phyloP scores from a whole-genome alignment of 2,888 invertebrate genomes.

The Drosophila histrio region DNA sequence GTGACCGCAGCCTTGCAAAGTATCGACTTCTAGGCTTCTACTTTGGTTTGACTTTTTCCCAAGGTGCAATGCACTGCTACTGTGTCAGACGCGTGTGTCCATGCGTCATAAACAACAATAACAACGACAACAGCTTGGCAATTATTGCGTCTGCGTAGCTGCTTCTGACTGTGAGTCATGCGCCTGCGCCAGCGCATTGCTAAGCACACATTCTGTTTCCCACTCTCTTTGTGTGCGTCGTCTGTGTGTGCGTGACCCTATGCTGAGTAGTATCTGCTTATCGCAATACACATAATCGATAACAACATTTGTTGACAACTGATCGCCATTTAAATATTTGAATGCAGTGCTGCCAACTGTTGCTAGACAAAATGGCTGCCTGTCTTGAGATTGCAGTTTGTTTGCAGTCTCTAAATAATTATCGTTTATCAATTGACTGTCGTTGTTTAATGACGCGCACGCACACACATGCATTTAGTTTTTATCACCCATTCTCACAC shows the following conservation, averaged over 20 bases:
- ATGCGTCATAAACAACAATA: slow-evolving; percentile 44
- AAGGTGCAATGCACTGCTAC: slow-evolving; percentile 52
- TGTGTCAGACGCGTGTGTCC: slow-evolving; percentile 31
- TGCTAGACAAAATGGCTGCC: slow-evolving; percentile 25
- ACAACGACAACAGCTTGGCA: slow-evolving; percentile 19
- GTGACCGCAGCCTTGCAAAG: slow-evolving; percentile 8
- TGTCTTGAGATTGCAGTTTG: slow-evolving; percentile 1
- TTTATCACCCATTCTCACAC: slow-evolving; percentile 15
- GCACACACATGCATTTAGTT: slow-evolving; percentile 17
- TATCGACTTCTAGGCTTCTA: slow-evolving; percentile 32
- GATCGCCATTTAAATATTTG: slow-evolving; percentile 20
- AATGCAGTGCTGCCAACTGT: slow-evolving; percentile 5
- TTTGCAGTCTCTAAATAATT: slow-evolving; percentile 5
- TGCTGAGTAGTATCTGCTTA: slow-evolving; percentile 24
- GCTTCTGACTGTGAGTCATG: slow-evolving; percentile 42
- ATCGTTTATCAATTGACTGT: slow-evolving; percentile 34
- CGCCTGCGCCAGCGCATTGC: slow-evolving; percentile 19
- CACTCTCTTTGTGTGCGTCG: not conserved
- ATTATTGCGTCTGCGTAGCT: slow-evolving; percentile 56
- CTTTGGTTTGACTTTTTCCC: not conserved
- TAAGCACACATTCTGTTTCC: not conserved
- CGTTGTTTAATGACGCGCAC: slow-evolving; percentile 14
- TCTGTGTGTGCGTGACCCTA: slow-evolving; percentile 31
- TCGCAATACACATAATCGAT: slow-evolving; percentile 29
- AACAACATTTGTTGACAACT: slow-evolving; percentile 28